These are phyloP conservation scores for Escarpia spicata DNA, from an alignment of 2,888 invertebrate genomes.

Conservation along the genomic window DNA sequence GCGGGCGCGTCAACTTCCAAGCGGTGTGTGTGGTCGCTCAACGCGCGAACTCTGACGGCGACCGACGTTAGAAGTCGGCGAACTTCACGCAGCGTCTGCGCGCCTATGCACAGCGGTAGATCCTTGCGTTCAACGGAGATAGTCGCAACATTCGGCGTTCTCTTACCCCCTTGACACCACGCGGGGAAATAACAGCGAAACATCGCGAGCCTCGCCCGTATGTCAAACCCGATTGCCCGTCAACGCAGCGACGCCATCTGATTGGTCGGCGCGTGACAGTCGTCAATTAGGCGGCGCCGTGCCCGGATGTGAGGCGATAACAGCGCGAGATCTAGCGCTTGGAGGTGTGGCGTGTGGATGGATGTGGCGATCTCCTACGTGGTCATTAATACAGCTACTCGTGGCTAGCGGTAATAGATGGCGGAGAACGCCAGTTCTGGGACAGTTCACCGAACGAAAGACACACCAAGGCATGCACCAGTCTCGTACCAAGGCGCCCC, in stretches of 20 bases:
- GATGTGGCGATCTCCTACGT: background rate
- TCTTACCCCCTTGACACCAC: background rate
- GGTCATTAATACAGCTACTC: background rate
- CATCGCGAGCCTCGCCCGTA: background rate
- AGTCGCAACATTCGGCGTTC: background rate
- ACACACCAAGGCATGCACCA: background rate
- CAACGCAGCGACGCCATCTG: background rate
- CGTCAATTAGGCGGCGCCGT: background rate
- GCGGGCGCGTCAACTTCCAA: background rate
- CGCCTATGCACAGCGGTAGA: background rate
- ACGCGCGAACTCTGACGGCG: background rate
- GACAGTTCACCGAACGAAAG: background rate
- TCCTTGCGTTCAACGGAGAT: background rate
- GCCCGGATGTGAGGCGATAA: background rate
- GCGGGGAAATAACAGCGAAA: background rate
- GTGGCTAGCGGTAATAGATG: background rate
- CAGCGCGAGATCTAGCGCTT: background rate
- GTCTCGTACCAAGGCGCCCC: background rate
- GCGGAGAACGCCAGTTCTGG: background rate
- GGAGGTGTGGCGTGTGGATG: background rate
- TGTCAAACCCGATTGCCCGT: conserved; percentile 9
- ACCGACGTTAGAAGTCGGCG: background rate
- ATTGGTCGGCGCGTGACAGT: background rate
- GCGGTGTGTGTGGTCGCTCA: background rate
- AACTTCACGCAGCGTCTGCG: background rate